Evolutionary conservation across 2,888 invertebrate genomes (phyloP), one percentile per base, ranked within the genome.

Genomic region (Lobophora halterata): DNA sequence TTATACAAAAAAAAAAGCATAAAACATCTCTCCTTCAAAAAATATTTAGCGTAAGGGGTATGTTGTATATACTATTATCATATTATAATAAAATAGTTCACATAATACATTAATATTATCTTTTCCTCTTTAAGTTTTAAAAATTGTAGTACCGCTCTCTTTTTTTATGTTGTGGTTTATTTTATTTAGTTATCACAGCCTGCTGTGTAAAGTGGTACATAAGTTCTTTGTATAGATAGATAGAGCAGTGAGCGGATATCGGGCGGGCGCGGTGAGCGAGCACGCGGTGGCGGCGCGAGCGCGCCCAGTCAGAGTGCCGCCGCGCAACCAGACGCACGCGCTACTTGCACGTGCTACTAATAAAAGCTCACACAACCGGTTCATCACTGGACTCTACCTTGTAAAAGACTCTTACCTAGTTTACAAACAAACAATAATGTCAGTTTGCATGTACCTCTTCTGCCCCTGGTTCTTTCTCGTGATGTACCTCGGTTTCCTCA

Each of bases 391-490:
- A 82, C 71, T 59, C 58, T 58, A 55, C 56, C 54, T 61, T 62
- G 52, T 46, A 58, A 69, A 55, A 49, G 47, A 53, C 60, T 57
- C 45, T 58, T 49, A 28, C 56, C 37, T 57, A 47, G 40, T 49
- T 52, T 36, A 55, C 46, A 56, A 62, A 64, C 54, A 61, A 65
- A 85, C 67, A 63, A 88, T 88, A 63, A 88, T 88, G 87, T 80
- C 87, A 59, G 83, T 90, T 71, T 91, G 91, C 71, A 88, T 91
- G 81, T 90, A 91, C 75, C 86, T 92, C 66, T 87, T 92, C 63
- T 90, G 90, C 63, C 92, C 92, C 66, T 91, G 91, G 91, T 85
- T 92, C 69, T 83, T 91, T 70, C 88, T 92, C 70, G 89, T 92
- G 64, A 81, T 91, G 64, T 90, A 92, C 70, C 88, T 92, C 69